These are phyloP conservation scores for Apodemia zela DNA, from an alignment of 2,888 invertebrate genomes.

Conservation along the genomic window DNA sequence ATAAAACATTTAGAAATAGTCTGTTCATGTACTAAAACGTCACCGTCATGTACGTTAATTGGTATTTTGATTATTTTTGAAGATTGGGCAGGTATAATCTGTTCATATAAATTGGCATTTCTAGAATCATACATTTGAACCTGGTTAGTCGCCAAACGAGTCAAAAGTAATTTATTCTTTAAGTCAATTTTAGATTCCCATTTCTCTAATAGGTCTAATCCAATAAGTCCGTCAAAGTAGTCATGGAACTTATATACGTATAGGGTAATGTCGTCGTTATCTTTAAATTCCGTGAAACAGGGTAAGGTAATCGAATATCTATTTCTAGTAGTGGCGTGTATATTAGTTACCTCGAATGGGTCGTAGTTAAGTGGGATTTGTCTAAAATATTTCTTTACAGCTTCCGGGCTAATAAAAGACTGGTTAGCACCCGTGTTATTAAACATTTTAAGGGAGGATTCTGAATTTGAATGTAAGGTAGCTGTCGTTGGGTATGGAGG, in stretches of 20 bases:
- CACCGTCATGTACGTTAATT: conserved; percentile 13
- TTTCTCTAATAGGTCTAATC: background rate
- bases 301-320: conserved; percentile 22
- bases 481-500: conserved; percentile 24
- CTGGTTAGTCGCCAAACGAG: background rate
- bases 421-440: conserved; percentile 17
- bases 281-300: conserved; percentile 20
- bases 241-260: conserved; percentile 24
- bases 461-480: conserved; percentile 24
- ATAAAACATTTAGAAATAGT: conserved; percentile 2
- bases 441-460: background rate
- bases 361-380: background rate
- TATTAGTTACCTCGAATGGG: conserved; percentile 12
- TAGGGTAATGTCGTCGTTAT: conserved; percentile 14
- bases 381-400: background rate
- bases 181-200: background rate
- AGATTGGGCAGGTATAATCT: background rate
- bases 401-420: conserved; percentile 17
- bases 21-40: background rate
- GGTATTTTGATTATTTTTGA: conserved; percentile 10
- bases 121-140: background rate
- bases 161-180: background rate
- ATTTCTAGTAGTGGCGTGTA: background rate
- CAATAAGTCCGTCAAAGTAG: conserved; percentile 15
- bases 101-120: conserved; percentile 8